Evolutionary conservation across 2,113 vertebrate species (phyloP).

Genomic region (Hyperoodon ampullatus): DNA sequence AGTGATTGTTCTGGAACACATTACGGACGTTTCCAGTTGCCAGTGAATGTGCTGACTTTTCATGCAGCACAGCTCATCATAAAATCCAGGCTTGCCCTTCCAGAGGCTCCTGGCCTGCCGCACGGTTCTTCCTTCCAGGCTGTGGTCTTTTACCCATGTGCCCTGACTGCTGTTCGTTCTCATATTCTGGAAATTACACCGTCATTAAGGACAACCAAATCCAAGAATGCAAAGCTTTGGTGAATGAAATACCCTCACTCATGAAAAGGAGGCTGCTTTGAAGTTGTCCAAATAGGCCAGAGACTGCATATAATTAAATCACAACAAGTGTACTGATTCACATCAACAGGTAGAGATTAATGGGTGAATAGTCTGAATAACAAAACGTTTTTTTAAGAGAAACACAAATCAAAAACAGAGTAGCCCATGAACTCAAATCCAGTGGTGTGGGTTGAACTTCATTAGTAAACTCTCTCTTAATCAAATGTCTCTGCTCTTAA

Average conservation of each 20-base stretch:
- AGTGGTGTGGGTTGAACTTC: background rate
- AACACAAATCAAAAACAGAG: background rate
- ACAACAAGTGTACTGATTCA: background rate
- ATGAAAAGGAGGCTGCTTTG: slow-evolving; percentile 52
- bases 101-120: rapidly evolving
- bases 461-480: slow-evolving; percentile 38
- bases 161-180: background rate
- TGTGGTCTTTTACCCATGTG: background rate
- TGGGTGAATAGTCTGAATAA: background rate
- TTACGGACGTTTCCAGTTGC: background rate
- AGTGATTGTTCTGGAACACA: background rate
- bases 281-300: background rate
- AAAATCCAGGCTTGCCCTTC: background rate
- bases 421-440: background rate
- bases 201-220: background rate
- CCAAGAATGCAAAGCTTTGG: slow-evolving; percentile 1
- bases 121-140: background rate
- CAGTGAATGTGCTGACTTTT: background rate
- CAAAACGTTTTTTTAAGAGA: slow-evolving; percentile 17
- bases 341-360: slow-evolving; percentile 32
- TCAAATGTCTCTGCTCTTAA: background rate
- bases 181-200: slow-evolving; percentile 23
- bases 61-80: rapidly evolving
- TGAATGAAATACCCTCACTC: background rate
- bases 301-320: slow-evolving; percentile 22